Evolutionary conservation across 2,888 invertebrate species (phyloP).

Genomic region (Dynastes maya): DNA sequence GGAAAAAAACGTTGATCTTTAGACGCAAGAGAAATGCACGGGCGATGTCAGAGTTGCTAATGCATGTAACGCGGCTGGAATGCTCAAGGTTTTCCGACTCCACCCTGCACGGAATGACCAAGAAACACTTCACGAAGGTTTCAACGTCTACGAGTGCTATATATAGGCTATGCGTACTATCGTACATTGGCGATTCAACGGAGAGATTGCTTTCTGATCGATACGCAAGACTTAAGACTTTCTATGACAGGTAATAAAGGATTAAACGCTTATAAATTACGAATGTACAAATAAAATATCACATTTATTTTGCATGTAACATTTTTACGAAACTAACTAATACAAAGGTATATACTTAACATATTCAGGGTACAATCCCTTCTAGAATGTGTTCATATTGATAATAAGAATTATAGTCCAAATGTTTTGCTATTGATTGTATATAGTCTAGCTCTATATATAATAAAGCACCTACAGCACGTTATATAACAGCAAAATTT

Average conservation of each 20-base stretch:
- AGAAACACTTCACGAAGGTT: constrained; percentile 43
- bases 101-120: constrained; percentile 58
- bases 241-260: constrained; percentile 17
- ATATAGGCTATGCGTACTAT: neutral
- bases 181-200: neutral
- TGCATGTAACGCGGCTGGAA: constrained; percentile 44
- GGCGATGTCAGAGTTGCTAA: constrained; percentile 20
- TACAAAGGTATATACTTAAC: no score
- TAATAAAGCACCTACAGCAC: neutral
- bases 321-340: neutral
- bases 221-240: constrained; percentile 28
- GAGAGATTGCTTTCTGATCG: constrained; percentile 19
- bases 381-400: no score
- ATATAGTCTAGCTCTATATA: neutral
- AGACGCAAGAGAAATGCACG: neutral
- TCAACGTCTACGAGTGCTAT: neutral
- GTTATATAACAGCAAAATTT: neutral
- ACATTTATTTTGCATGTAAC: constrained; percentile 22
- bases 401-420: no score
- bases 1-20: neutral
- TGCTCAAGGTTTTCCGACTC: constrained; percentile 65
- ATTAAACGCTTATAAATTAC: neutral
- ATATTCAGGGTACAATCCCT: no score
- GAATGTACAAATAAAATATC: constrained; percentile 28
- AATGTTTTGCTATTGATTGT: no score